Base-by-base conservation (phyloP, 2,888 invertebrate genomes). In the Timandra comae region DNA sequence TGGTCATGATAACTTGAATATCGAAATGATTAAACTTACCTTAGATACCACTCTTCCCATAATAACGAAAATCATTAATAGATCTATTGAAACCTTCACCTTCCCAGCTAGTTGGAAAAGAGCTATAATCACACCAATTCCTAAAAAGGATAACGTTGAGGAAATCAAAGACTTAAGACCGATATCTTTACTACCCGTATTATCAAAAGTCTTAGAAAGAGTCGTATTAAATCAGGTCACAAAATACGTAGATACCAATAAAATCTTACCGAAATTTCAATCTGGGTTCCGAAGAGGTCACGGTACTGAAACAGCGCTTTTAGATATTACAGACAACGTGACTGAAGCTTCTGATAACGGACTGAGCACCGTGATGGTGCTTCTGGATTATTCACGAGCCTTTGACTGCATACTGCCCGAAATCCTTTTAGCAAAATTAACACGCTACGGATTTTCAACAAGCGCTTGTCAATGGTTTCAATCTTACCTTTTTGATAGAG, bases 151-250 rank as follows among this genome's bases (percentile, higher is more conserved):
- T 7, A 41, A 34, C 8, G 38, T 33, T 0, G 7, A 12, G 1
- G 31, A 28, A 3, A 23, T 37, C 1, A 46, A 43, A 28, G 43
- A 46, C 19, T 29, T 51, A 7, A 11, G 46, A 1, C 45, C 51
- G 1, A 45, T 48, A 7, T 47, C 42, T 32, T 33, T 44, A 0
- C 22, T 44, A 9, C 40, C 43, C 1, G 44, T 34, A 26, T 3
- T 46, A 1, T 43, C 38, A 7, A 42, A 38, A 8, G 9, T 41
- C 4, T 8, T 41, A 3, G 41, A 41, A 28, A 38, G 33, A 8
- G 29, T 8, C 3, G 33, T 38, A 3, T 11, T 12, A 19, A 2
- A n/a, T 2, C 38, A 39, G 7, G 2, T 37, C 1, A 27, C 26
- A 3, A 16, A 25, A 1, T 39, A 22, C 6, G 8, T 35, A 4